These are phyloP conservation scores for Mormyrus proboscirostris DNA, from an alignment of 2,797 vertebrate genomes.

Conservation along the genomic window DNA sequence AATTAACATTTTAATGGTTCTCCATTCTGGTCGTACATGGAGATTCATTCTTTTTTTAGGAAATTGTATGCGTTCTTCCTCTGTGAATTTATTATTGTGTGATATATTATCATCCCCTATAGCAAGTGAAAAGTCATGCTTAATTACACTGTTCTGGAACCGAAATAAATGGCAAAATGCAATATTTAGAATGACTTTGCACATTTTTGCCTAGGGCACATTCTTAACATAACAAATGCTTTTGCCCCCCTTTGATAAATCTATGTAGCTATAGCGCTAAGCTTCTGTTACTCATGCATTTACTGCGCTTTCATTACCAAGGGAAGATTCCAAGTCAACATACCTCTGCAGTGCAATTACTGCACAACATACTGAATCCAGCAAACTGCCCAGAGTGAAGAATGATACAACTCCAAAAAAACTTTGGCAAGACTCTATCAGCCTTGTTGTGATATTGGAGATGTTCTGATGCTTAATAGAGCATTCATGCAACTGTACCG, in stretches of 20 bases:
- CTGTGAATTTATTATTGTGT: background rate
- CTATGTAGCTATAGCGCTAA: background rate
- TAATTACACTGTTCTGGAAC: background rate
- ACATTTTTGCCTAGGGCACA: background rate
- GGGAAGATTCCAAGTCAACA: background rate
- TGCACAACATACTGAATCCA: background rate
- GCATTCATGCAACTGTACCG: constrained; percentile 35
- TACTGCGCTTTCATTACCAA: background rate
- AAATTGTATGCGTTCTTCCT: background rate
- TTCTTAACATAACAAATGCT: background rate
- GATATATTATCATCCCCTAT: background rate
- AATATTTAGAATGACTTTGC: constrained; percentile 5
- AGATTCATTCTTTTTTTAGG: background rate
- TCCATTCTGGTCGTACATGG: background rate
- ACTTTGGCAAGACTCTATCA: background rate
- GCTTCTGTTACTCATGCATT: background rate
- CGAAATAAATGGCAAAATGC: background rate
- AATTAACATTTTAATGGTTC: background rate
- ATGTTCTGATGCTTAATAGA: constrained; percentile 46
- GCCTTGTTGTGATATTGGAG: constrained; percentile 25
- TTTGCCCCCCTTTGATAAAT: background rate
- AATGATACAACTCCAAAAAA: background rate
- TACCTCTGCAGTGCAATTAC: background rate
- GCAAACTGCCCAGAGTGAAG: background rate
- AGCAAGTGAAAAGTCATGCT: background rate